phyloP scores from a whole-genome alignment of 2,113 vertebrate genomes.

The Gasterosteus nipponicus region DNA sequence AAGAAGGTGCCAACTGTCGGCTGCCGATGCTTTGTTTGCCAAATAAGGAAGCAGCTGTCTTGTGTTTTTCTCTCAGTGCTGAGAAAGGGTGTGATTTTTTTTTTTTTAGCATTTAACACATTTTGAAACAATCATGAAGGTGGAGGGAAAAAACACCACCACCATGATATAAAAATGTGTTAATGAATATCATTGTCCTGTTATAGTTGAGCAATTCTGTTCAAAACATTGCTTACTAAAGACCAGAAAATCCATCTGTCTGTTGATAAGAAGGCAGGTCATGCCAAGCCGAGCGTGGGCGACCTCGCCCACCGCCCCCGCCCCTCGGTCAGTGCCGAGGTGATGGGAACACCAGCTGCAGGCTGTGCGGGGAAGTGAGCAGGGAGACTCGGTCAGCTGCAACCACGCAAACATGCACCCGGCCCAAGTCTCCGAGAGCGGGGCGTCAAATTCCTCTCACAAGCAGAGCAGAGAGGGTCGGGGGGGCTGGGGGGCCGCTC shows the following conservation, averaged over 20 bases:
- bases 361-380: neutral
- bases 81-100: conserved; percentile 36
- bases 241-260: conserved; percentile 10
- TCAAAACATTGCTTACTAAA: conserved; percentile 14
- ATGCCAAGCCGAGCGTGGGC: conserved; percentile 23
- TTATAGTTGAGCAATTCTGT: conserved; percentile 19
- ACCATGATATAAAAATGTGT: conserved; percentile 13
- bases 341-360: conserved; percentile 41
- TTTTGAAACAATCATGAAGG: conserved; percentile 14
- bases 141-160: conserved; percentile 30
- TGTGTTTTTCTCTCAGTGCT: conserved; percentile 49
- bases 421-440: neutral
- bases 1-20: conserved; percentile 72
- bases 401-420: conserved; percentile 40
- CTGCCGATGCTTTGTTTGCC: conserved; percentile 62
- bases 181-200: conserved; percentile 40
- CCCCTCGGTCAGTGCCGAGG: neutral
- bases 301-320: neutral
- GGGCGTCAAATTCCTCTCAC: conserved; percentile 22
- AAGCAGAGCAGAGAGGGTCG: conserved; percentile 11
- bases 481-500: neutral
- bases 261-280: conserved; percentile 27
- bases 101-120: conserved; percentile 14
- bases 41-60: conserved; percentile 81
- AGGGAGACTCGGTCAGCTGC: conserved; percentile 16